Percentiles rank a stretch among this genome's conserved stretches.
Evolutionary conservation across 2,113 vertebrate species (phyloP).

Genomic region (Blennius ocellaris): DNA sequence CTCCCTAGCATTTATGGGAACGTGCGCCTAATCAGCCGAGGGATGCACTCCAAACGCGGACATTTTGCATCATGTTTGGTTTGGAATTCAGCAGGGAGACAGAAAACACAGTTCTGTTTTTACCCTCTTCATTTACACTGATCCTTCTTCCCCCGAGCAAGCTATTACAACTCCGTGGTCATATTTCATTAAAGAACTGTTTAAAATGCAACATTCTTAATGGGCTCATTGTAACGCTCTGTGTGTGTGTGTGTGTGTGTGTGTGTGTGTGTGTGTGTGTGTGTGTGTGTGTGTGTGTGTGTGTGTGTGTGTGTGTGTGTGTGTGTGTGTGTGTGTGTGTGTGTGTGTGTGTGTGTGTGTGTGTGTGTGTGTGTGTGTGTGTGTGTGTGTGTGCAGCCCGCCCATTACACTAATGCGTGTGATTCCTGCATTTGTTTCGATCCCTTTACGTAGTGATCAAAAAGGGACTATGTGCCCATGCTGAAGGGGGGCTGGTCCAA

Average conservation of each 20-base stretch:
- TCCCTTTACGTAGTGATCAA: conserved; percentile 77
- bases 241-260: conserved; percentile 29
- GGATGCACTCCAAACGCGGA: conserved; percentile 34
- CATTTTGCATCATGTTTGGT: conserved; percentile 65
- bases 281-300: conserved; percentile 27
- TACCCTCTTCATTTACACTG: conserved; percentile 50
- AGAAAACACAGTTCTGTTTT: conserved; percentile 48
- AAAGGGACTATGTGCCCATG: conserved; percentile 62
- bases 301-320: conserved; percentile 8
- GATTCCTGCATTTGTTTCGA: conserved; percentile 57
- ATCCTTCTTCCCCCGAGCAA: conserved; percentile 60
- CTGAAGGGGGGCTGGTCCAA: conserved; percentile 69
- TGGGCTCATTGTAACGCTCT: conserved; percentile 58
- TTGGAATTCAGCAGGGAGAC: conserved; percentile 63
- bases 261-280: conserved; percentile 12
- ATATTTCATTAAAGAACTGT: conserved; percentile 72
- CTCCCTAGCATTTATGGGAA: conserved; percentile 21
- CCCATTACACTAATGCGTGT: conserved; percentile 23
- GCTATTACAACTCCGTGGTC: conserved; percentile 62
- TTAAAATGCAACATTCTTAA: conserved; percentile 70
- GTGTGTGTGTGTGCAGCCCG: background rate
- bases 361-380: conserved; percentile 21
- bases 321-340: conserved; percentile 21
- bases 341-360: background rate
- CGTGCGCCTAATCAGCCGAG: conserved; percentile 27